Percentiles rank a stretch among this genome's conserved stretches.
Evolutionary conservation across 2,113 vertebrate genomes (phyloP).

Genomic region (Lampris megalopsis): DNA sequence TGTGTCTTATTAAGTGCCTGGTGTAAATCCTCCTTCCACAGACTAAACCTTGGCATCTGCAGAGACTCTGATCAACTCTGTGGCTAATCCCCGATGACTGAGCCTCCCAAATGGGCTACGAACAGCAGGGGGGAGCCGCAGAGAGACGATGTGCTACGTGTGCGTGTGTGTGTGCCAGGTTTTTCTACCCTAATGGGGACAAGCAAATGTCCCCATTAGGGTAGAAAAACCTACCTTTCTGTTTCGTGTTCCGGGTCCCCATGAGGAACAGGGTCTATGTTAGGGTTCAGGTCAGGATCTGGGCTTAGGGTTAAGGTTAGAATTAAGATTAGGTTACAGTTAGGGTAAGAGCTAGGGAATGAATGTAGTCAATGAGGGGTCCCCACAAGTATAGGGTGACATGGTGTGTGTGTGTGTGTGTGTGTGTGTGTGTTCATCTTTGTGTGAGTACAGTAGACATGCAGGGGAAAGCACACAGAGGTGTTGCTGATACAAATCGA

Average conservation of each 20-base stretch:
- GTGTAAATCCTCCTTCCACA: slow-evolving; percentile 70
- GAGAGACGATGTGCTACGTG: slow-evolving; percentile 16
- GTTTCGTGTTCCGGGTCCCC: no score
- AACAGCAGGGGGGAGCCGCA: slow-evolving; percentile 39
- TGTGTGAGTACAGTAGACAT: slow-evolving; percentile 53
- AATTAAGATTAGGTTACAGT: no score
- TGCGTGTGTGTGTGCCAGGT: neutral
- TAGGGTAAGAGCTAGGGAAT: no score
- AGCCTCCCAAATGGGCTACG: slow-evolving; percentile 61
- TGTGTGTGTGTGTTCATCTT: slow-evolving; percentile 30
- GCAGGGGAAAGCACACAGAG: slow-evolving; percentile 42
- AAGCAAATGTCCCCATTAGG: no score
- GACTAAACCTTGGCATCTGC: slow-evolving; percentile 61
- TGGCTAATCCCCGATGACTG: slow-evolving; percentile 74
- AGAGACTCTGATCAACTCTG: slow-evolving; percentile 76
- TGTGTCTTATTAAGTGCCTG: slow-evolving; percentile 70
- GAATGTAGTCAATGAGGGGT: no score
- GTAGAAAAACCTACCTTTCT: no score
- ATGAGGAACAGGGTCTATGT: no score
- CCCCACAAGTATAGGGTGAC: no score
- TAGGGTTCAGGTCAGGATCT: no score
- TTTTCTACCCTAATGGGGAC: no score
- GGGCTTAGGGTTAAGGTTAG: no score
- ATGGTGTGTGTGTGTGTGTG: neutral
- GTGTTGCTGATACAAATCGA: slow-evolving; percentile 53